A percentile compares a stretch with the other conserved stretches of the same genome.
Evolutionary conservation across 2,888 invertebrate species (phyloP).

Genomic region (Lampropteryx suffumata): DNA sequence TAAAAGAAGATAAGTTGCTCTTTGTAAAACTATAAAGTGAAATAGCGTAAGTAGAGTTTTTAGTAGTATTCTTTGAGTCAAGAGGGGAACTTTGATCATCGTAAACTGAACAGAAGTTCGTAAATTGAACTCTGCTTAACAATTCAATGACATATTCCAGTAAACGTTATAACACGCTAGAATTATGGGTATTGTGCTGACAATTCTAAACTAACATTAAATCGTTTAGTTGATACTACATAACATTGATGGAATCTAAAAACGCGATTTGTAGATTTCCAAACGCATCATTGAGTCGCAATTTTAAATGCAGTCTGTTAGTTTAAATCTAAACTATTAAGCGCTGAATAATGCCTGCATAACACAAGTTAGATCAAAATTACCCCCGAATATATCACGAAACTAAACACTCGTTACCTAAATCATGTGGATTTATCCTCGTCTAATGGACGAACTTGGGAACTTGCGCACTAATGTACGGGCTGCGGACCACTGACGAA

Average conservation of each 20-base stretch:
- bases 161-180: too few species aligned
- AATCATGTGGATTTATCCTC: constrained; percentile 57
- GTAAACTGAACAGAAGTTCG: not conserved
- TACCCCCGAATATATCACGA: constrained; percentile 33
- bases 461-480: constrained; percentile 32
- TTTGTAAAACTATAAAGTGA: constrained; percentile 7
- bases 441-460: constrained; percentile 51
- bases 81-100: constrained; percentile 9
- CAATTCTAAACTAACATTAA: too few species aligned
- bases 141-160: too few species aligned
- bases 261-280: too few species aligned
- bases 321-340: constrained; percentile 8
- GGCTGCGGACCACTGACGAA: constrained; percentile 19
- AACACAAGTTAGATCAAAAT: constrained; percentile 24
- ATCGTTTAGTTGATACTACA: too few species aligned
- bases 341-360: constrained; percentile 9
- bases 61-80: not conserved
- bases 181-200: too few species aligned
- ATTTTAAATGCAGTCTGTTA: constrained; percentile 11
- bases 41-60: constrained; percentile 4
- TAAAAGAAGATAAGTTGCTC: not conserved
- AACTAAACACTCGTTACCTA: constrained; percentile 39
- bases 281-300: too few species aligned
- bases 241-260: too few species aligned
- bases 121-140: too few species aligned